These are phyloP conservation scores for Corynorhinus townsendii DNA, from an alignment of 2,113 vertebrate genomes.

Conservation along the genomic window DNA sequence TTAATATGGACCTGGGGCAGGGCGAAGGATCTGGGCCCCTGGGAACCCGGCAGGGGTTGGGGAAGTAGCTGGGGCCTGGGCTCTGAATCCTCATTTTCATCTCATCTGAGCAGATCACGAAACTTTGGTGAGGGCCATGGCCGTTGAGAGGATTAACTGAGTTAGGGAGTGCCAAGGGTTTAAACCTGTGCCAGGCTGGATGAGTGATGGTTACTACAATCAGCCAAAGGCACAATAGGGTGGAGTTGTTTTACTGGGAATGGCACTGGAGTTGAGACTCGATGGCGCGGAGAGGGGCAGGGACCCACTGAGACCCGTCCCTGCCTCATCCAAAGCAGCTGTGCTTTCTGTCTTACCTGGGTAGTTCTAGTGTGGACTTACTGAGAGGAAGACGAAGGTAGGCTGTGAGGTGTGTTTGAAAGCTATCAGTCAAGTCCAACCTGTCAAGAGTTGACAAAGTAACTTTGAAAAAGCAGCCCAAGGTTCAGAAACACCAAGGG, in stretches of 20 bases:
- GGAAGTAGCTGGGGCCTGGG: not conserved
- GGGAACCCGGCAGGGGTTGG: not conserved
- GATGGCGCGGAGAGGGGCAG: not conserved
- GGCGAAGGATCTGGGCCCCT: not conserved
- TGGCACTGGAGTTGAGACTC: not conserved
- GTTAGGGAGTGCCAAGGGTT: not conserved
- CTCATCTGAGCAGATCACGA: not conserved
- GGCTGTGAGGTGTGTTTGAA: not conserved
- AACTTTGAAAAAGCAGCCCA: not conserved
- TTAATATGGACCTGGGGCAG: not conserved
- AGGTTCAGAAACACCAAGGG: not conserved
- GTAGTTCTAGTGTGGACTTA: not conserved
- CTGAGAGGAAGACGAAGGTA: not conserved
- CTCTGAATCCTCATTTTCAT: not conserved
- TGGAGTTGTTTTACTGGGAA: not conserved
- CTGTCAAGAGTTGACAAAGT: not conserved
- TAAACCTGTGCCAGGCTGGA: not conserved
- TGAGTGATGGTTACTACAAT: rapidly evolving
- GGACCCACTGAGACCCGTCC: not conserved
- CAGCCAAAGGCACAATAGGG: not conserved
- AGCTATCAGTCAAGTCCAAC: not conserved
- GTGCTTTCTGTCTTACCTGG: rapidly evolving
- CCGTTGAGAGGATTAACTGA: not conserved
- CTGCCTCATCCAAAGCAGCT: not conserved
- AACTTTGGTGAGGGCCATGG: not conserved